phyloP scores from a whole-genome alignment of 2,113 vertebrate genomes.

The Brachirus orientalis region DNA sequence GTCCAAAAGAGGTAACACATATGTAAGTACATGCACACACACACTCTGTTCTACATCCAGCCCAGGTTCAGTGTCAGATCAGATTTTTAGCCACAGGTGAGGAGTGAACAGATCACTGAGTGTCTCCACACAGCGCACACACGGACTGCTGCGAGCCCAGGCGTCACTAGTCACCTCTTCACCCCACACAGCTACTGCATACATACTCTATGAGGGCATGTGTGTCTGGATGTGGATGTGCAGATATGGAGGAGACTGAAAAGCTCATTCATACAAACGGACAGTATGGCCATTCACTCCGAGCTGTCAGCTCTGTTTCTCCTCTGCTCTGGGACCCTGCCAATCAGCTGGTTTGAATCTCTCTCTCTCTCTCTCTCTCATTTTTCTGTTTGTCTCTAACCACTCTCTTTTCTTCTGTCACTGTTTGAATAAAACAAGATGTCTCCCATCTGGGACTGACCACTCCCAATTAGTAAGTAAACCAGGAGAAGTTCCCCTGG shows the following conservation, averaged over 20 bases:
- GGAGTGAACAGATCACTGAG: constrained; percentile 62
- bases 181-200: constrained; percentile 21
- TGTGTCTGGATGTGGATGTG: constrained; percentile 3
- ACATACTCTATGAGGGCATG: constrained; percentile 15
- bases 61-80: constrained; percentile 38
- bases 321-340: constrained; percentile 7
- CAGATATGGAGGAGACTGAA: constrained; percentile 41
- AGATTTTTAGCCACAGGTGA: constrained; percentile 46
- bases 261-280: constrained; percentile 55
- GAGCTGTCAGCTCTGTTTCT: constrained; percentile 12
- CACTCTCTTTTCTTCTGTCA: background rate
- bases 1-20: no score
- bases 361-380: constrained; percentile 3
- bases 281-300: constrained; percentile 56
- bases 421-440: background rate
- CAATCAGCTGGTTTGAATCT: constrained; percentile 17
- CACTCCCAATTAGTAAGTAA: background rate
- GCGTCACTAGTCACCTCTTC: constrained; percentile 16
- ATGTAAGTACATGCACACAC: background rate
- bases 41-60: background rate
- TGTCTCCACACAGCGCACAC: constrained; percentile 9
- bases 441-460: background rate
- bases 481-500: constrained; percentile 3
- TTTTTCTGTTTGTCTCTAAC: constrained; percentile 2
- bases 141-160: constrained; percentile 16